These are phyloP conservation scores for Ectropis crepuscularia DNA, from an alignment of 2,888 invertebrate species.

Conservation along the genomic window DNA sequence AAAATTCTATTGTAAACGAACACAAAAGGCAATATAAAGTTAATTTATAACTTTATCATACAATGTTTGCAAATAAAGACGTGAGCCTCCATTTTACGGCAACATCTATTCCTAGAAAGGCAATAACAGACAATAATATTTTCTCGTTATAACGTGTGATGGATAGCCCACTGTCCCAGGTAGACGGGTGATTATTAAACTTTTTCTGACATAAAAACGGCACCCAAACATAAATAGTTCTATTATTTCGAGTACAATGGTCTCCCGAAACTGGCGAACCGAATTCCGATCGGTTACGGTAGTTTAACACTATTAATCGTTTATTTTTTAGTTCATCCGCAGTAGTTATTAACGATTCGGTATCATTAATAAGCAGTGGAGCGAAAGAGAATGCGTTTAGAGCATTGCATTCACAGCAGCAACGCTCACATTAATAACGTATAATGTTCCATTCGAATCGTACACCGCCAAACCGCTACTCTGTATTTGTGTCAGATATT, in stretches of 20 bases:
- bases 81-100: slow-evolving; percentile 61
- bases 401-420: slow-evolving; percentile 58
- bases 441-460: slow-evolving; percentile 68
- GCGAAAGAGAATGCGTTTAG: slow-evolving; percentile 71
- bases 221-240: slow-evolving; percentile 80
- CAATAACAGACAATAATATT: slow-evolving; percentile 64
- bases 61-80: slow-evolving; percentile 80
- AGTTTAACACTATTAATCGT: slow-evolving; percentile 81
- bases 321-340: slow-evolving; percentile 72
- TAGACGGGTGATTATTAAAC: slow-evolving; percentile 69
- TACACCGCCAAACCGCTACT: slow-evolving; percentile 49
- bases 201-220: slow-evolving; percentile 61
- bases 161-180: slow-evolving; percentile 72
- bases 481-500: slow-evolving; percentile 39
- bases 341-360: slow-evolving; percentile 76
- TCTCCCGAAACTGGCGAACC: slow-evolving; percentile 67
- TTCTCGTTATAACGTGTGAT: slow-evolving; percentile 78
- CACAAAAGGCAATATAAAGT: slow-evolving; percentile 45
- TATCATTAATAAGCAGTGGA: slow-evolving; percentile 78
- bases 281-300: slow-evolving; percentile 80
- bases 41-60: slow-evolving; percentile 50
- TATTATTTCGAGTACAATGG: slow-evolving; percentile 76
- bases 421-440: slow-evolving; percentile 66
- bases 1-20: slow-evolving; percentile 39
- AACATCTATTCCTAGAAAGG: slow-evolving; percentile 61